Base-by-base conservation (phyloP, 2,113 vertebrate species). In the Lepus timidus region DNA sequence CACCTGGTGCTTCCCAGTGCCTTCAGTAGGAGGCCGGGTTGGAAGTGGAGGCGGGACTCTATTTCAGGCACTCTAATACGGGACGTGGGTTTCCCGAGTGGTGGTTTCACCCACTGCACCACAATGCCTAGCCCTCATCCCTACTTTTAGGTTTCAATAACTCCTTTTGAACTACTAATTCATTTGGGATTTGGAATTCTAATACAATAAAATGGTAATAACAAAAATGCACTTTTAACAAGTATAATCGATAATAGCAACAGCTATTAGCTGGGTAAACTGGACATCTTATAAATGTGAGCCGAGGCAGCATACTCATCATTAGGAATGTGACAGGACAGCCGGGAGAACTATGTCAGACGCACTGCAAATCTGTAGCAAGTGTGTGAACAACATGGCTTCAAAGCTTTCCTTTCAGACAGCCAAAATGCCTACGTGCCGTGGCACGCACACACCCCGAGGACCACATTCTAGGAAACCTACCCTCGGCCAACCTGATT, bases 61-160 rank as follows among this genome's bases (percentile, higher is more conserved):
- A 14, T 17, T 58, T 58, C 55, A 58, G 55, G 55, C 55, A 14
- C 55, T 58, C 44, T 44, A 44, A 44, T 44, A 58, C 5, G 55
- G 55, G 55, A 58, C 19, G 55, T 58, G 55, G 55, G 4, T 58
- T 6, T 20, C 33, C 27, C 51, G 82, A 88, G 6, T 67, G 83
- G 68, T 29, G 51, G 67, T 39, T 76, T 19, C 73, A 61, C 55
- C 3, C 55, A 14, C 17, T 11, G 55, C 6, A 6, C 55, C 55
- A 58, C 55, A 58, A 58, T 58, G 55, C 55, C 39, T 51, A 44
- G 71, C 85, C 84, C 20, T 91, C 55, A 93, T 81, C 39, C 12
- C 51, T 89, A 74, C 92, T 93, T 81, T 85, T 49, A 74, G 5
- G 61, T 64, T 70, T 93, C 73, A 81, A 6, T 70, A 55, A 91